Evolutionary conservation across 2,113 vertebrate genomes (phyloP).

Genomic region (Ellobius talpinus): DNA sequence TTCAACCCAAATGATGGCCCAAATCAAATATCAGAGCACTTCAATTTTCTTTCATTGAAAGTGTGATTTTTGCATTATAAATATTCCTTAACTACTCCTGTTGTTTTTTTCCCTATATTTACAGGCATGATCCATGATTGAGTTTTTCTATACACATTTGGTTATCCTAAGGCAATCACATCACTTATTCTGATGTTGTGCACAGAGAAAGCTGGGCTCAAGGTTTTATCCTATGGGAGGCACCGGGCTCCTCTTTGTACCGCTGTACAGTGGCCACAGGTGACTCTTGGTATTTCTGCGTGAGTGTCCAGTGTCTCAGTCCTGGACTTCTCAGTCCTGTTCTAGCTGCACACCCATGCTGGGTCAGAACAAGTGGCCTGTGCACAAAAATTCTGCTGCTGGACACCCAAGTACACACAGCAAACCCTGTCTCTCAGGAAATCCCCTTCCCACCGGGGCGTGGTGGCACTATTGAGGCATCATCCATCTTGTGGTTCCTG

Average conservation of each 20-base stretch:
- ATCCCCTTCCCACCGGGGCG: fast-evolving
- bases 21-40: not conserved
- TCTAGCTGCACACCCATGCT: too few relatives aligned
- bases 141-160: not conserved
- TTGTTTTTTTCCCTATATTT: not conserved
- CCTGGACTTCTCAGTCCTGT: fast-evolving
- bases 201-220: not conserved
- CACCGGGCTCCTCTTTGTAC: not conserved
- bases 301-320: not conserved
- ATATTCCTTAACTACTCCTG: not conserved
- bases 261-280: not conserved
- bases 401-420: not conserved
- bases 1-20: not conserved
- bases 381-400: too few relatives aligned
- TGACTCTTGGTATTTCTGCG: not conserved
- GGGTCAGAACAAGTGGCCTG: not conserved
- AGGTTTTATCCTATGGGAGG: not conserved
- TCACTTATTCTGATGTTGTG: fast-evolving
- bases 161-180: not conserved
- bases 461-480: fast-evolving
- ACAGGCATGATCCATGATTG: not conserved
- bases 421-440: not conserved
- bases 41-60: not conserved
- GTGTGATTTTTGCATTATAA: not conserved
- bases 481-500: not conserved